Evolutionary conservation across 2,113 vertebrate genomes (phyloP).

Genomic region (Neogobius melanostomus): DNA sequence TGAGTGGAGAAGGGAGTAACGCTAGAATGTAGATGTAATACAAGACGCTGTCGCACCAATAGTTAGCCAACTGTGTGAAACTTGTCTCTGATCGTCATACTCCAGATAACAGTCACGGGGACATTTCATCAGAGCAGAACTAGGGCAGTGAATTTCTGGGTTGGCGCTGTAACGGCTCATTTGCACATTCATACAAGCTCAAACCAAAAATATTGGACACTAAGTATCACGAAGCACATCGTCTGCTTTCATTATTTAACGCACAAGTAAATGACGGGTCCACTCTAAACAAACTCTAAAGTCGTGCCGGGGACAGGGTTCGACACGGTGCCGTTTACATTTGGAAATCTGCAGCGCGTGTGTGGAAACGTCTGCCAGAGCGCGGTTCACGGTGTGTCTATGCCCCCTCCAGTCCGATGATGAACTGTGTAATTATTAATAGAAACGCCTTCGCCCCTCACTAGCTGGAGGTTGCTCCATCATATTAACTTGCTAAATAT

Average conservation of each 20-base stretch:
- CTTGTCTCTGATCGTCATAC: slow-evolving; percentile 1
- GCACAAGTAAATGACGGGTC: too few relatives aligned
- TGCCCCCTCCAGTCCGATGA: slow-evolving; percentile 43
- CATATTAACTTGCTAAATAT: slow-evolving; percentile 18
- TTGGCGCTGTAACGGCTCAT: not conserved
- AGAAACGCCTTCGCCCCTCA: slow-evolving; percentile 12
- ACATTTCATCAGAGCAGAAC: not conserved
- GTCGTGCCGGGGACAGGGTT: not conserved
- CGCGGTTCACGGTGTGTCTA: slow-evolving; percentile 18
- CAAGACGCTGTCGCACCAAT: slow-evolving; percentile 48
- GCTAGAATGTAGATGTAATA: slow-evolving; percentile 40
- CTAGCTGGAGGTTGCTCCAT: not conserved
- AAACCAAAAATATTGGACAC: not conserved
- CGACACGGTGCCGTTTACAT: slow-evolving; percentile 16
- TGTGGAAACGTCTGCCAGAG: slow-evolving; percentile 24
- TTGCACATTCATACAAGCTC: not conserved
- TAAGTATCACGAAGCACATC: not conserved
- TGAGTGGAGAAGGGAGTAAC: slow-evolving; percentile 12
- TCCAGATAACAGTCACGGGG: not conserved
- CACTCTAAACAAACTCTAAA: not conserved
- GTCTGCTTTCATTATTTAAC: not conserved
- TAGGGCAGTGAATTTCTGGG: not conserved
- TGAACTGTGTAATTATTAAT: slow-evolving; percentile 66
- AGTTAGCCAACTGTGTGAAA: slow-evolving; percentile 23
- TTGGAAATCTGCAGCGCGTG: slow-evolving; percentile 36